Evolutionary conservation across 2,797 vertebrate genomes (phyloP).

Genomic region (Oreochromis grahami): DNA sequence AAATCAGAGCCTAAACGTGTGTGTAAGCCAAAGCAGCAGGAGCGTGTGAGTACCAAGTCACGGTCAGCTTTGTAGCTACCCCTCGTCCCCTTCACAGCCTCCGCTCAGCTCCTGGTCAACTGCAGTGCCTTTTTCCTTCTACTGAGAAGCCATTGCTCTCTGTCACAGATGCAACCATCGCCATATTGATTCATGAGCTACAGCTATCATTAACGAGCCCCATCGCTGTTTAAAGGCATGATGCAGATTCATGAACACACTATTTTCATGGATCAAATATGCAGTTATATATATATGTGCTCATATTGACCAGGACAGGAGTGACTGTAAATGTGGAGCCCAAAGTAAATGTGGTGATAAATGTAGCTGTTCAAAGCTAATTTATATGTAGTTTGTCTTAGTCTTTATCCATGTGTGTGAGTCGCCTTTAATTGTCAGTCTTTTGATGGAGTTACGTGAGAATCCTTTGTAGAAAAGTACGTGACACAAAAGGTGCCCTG

Average conservation of each 20-base stretch:
- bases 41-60: slow-evolving; percentile 80
- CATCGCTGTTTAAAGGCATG: slow-evolving; percentile 51
- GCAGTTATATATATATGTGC: slow-evolving; percentile 24
- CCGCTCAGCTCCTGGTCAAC: slow-evolving; percentile 70
- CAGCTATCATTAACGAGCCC: not conserved
- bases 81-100: slow-evolving; percentile 45
- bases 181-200: slow-evolving; percentile 54
- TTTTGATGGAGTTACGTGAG: not conserved
- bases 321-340: slow-evolving; percentile 33
- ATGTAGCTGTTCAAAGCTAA: slow-evolving; percentile 13
- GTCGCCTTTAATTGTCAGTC: slow-evolving; percentile 1
- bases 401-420: slow-evolving; percentile 8
- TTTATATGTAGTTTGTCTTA: slow-evolving; percentile 36
- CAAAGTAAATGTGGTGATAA: slow-evolving; percentile 32
- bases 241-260: slow-evolving; percentile 43
- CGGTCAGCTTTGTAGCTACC: slow-evolving; percentile 50
- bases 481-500: not conserved
- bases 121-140: slow-evolving; percentile 47
- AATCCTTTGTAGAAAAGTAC: not conserved
- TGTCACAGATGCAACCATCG: slow-evolving; percentile 60
- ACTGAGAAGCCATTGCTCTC: slow-evolving; percentile 43
- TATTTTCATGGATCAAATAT: slow-evolving; percentile 40
- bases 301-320: slow-evolving; percentile 63
- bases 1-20: slow-evolving; percentile 78
- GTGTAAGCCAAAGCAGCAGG: slow-evolving; percentile 77